Base-by-base conservation (phyloP, 2,113 vertebrate species). In the Chaenocephalus aceratus region DNA sequence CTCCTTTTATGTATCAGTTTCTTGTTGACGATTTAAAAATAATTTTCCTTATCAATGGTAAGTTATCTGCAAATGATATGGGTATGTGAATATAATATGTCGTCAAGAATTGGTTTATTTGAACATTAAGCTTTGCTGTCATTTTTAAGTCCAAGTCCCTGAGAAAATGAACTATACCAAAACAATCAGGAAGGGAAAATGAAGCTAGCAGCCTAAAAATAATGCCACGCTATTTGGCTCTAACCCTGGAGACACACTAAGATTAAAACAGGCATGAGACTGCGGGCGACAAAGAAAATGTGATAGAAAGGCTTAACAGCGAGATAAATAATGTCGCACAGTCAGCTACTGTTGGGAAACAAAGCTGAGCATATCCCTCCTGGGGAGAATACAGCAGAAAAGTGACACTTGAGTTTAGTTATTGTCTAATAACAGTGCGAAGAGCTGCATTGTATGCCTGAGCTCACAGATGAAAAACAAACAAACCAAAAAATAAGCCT, bases 321-420 rank as follows among this genome's bases (percentile, higher is more conserved):
- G 1, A 57, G 23, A 72, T 67, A 53, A 66, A 77, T 63, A 16
- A 65, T 54, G 46, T 52, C 69, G 72, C 13, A 21, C 34, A 52
- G 21, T 52, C 44, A 77, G 53, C 57, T 21, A 53, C 34, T 5
- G 1, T 53, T 18, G 6, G 13, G 46, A 68, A 66, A 79, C n/a
- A 71, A 76, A 81, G 13, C 30, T 78, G 45, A 71, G 18, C 46
- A 44, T 16, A n/a, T 75, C 48, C 68, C 61, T 80, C 69, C 44
- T 36, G 44, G 44, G 16, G 51, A 54, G 53, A 69, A 72, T 72
- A 60, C 46, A 60, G 52, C 6, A 8, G 14, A 59, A 65, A 67
- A 71, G 0, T 73, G 61, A 72, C 63, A 66, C 67, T 26, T 64
- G 10, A 56, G 23, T 54, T 64, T 48, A 70, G 59, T 26, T 77